Conservation (phyloP, 2,888 invertebrate species). For the Cryptocephalus primarius region DNA sequence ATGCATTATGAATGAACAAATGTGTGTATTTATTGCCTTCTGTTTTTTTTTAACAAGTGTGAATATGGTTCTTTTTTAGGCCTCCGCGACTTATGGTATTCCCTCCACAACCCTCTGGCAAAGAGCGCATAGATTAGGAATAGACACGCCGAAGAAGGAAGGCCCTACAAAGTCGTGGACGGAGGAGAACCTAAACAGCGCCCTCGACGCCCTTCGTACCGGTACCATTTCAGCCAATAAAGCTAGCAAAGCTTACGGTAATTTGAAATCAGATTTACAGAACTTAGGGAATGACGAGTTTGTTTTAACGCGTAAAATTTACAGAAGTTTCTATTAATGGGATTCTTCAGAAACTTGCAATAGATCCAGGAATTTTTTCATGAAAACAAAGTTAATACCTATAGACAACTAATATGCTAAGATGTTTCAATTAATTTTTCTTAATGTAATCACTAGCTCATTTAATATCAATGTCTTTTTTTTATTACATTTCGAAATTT, state of each 20-base stretch:
- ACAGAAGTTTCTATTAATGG: no score
- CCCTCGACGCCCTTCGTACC: constrained; percentile 69
- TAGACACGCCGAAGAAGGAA: constrained; percentile 86
- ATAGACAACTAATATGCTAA: no score
- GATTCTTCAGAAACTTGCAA: no score
- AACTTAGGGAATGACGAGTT: no score
- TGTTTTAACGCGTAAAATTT: no score
- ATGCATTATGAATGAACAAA: background rate
- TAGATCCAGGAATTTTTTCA: no score
- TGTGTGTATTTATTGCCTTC: background rate
- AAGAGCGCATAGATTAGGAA: constrained; percentile 77
- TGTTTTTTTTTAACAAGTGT: background rate
- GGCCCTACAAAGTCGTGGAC: constrained; percentile 81
- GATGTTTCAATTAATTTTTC: no score
- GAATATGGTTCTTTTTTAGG: constrained; percentile 32
- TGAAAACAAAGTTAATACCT: no score
- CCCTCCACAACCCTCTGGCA: constrained; percentile 89
- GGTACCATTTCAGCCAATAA: constrained; percentile 84
- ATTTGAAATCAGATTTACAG: constrained; percentile 4
- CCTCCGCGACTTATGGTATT: constrained; percentile 76
- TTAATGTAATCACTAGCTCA: no score
- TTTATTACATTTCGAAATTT: background rate
- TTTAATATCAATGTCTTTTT: no score
- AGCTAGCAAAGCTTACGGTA: constrained; percentile 80
- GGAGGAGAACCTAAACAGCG: constrained; percentile 70